Evolutionary conservation across 2,797 vertebrate species (phyloP).

Genomic region (Ctenochaetus hawaiiensis): DNA sequence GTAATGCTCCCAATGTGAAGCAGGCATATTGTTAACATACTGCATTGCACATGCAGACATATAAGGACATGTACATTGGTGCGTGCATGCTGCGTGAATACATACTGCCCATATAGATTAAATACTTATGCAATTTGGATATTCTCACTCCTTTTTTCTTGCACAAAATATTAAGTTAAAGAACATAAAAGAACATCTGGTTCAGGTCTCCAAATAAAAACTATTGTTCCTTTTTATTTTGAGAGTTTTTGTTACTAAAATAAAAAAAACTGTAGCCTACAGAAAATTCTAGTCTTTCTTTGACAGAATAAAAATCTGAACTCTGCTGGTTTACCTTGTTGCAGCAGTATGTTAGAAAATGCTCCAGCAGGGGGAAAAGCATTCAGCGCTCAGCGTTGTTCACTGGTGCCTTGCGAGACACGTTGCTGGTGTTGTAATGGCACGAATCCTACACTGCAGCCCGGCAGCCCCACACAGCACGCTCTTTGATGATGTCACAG

Average conservation of each 20-base stretch:
- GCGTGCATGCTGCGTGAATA: conserved; percentile 12
- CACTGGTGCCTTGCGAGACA: conserved; percentile 81
- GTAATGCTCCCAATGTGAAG: conserved; percentile 73
- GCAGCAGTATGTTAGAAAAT: conserved; percentile 67
- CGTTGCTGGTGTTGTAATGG: conserved; percentile 81
- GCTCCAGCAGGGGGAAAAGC: conserved; percentile 71
- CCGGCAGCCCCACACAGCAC: conserved; percentile 75
- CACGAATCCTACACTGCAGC: conserved; percentile 77
- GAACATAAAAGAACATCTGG: neutral
- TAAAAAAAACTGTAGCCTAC: neutral
- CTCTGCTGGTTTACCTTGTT: conserved; percentile 58
- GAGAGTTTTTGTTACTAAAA: neutral
- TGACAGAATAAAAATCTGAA: conserved; percentile 25
- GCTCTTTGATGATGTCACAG: conserved; percentile 86
- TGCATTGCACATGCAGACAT: conserved; percentile 28
- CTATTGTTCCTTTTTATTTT: neutral
- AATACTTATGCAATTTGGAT: neutral
- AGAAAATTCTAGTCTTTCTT: conserved; percentile 12
- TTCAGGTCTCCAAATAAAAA: conserved; percentile 33
- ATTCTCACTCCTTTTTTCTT: neutral
- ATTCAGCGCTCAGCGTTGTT: conserved; percentile 76
- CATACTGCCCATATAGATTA: conserved; percentile 2
- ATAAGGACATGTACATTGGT: neutral
- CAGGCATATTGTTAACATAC: conserved; percentile 73
- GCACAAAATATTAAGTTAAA: conserved; percentile 19